These are phyloP conservation scores for Danio albolineatus DNA, from an alignment of 2,797 vertebrate species.

Conservation along the genomic window DNA sequence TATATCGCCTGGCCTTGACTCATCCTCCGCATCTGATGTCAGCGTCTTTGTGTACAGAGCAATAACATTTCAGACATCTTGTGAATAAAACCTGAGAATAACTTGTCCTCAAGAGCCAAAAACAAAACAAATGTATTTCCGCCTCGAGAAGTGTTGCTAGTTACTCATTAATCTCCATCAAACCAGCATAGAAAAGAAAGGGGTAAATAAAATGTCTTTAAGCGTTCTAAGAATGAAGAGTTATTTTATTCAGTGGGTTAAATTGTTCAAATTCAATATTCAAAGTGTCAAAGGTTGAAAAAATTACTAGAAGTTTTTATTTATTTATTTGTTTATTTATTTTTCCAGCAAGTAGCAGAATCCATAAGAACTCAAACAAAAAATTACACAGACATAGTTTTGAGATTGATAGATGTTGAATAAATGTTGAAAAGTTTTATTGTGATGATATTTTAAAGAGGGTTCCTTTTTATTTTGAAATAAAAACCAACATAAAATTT, in stretches of 20 bases:
- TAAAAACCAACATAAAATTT: too few relatives aligned
- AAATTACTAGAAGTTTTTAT: background rate
- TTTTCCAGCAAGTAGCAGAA: background rate
- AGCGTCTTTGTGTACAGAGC: conserved; percentile 12
- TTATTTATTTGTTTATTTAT: too few relatives aligned
- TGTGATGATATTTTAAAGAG: too few relatives aligned
- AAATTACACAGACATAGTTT: background rate
- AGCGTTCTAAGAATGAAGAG: background rate
- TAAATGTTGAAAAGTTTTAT: too few relatives aligned
- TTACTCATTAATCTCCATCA: conserved; percentile 13
- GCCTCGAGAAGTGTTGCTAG: background rate
- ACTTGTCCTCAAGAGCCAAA: conserved; percentile 8
- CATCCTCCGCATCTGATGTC: background rate
- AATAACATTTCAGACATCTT: conserved; percentile 11
- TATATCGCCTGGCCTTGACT: background rate
- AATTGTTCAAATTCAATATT: background rate
- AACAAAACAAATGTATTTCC: background rate
- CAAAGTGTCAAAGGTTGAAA: background rate
- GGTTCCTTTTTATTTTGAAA: too few relatives aligned
- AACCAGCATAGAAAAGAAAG: conserved; percentile 4
- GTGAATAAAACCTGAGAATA: conserved; percentile 22
- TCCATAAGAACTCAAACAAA: background rate
- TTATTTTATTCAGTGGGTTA: background rate
- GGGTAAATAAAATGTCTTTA: background rate
- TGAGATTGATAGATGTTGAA: too few relatives aligned